phyloP scores from a whole-genome alignment of 2,113 vertebrate species.

The Okapia johnstoni region DNA sequence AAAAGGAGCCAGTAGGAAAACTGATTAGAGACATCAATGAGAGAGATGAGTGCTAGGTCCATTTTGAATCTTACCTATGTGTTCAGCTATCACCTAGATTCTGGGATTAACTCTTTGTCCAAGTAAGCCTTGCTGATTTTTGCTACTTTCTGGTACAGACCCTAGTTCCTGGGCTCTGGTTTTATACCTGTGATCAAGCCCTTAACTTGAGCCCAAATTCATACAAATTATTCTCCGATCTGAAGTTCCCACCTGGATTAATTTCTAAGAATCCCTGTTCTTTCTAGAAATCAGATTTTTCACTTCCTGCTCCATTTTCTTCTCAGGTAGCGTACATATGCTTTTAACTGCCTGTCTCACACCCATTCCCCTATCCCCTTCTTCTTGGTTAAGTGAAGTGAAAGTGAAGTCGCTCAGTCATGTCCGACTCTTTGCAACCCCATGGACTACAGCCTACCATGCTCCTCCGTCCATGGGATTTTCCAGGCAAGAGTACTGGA shows the following conservation, averaged over 20 bases:
- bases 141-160: background rate
- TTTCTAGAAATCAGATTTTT: background rate
- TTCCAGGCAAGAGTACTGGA: too few species aligned
- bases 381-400: background rate
- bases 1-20: background rate
- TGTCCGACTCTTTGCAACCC: too few species aligned
- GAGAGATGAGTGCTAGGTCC: background rate
- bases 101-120: background rate
- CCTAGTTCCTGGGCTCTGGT: background rate
- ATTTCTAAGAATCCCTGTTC: background rate
- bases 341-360: background rate
- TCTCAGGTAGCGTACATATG: background rate
- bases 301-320: background rate
- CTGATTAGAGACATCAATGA: background rate
- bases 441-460: too few species aligned
- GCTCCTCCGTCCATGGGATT: too few species aligned
- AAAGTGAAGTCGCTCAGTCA: too few species aligned
- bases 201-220: background rate
- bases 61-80: background rate
- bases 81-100: background rate
- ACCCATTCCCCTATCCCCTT: background rate
- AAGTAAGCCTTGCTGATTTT: background rate
- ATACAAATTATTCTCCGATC: background rate
- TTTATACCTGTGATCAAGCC: background rate
- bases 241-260: background rate